These are phyloP conservation scores for Sylvietta virens DNA, from an alignment of 2,113 vertebrate genomes.

Conservation along the genomic window DNA sequence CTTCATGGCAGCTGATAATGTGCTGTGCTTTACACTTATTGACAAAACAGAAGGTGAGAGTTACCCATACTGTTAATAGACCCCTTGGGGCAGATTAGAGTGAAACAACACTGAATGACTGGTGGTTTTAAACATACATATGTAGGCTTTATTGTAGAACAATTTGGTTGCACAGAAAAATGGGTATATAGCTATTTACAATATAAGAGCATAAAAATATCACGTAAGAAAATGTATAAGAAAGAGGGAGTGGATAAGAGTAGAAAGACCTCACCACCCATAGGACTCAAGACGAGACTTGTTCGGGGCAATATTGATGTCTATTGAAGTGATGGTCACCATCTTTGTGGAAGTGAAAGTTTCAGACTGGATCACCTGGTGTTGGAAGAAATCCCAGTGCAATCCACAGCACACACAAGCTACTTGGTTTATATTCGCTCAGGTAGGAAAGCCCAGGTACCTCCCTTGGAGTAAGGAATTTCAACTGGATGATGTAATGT, in stretches of 20 bases:
- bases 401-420: background rate
- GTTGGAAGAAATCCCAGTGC: background rate
- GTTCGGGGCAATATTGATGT: background rate
- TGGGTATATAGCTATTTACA: background rate
- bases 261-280: background rate
- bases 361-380: background rate
- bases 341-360: background rate
- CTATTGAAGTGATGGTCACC: background rate
- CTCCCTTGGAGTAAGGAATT: background rate
- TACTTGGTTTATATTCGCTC: background rate
- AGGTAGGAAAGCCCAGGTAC: background rate
- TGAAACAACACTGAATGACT: background rate
- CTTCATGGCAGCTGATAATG: background rate
- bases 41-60: background rate
- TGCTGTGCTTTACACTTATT: background rate
- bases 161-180: background rate
- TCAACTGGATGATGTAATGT: background rate
- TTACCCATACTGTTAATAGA: background rate
- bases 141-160: background rate
- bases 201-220: background rate
- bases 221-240: background rate
- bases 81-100: background rate
- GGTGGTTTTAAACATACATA: background rate
- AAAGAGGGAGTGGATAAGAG: background rate
- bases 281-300: rapidly evolving